A percentile compares a stretch with the other conserved stretches of the same genome.
These are phyloP conservation scores for Todiramphus chloris DNA, from an alignment of 2,113 vertebrate genomes.

Conservation along the genomic window DNA sequence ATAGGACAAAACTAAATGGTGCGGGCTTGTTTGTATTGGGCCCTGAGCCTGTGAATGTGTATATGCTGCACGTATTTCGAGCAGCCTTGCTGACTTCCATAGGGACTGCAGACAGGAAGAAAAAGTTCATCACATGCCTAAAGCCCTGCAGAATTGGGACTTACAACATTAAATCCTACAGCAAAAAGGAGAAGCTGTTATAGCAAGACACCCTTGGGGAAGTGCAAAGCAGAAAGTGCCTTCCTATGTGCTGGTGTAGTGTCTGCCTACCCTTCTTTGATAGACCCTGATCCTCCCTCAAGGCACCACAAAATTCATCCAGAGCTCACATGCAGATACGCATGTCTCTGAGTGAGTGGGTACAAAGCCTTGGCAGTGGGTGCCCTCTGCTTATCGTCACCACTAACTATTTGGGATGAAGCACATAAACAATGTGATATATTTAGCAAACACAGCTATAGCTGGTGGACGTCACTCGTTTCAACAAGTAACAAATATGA, in stretches of 20 bases:
- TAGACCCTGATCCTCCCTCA: neutral
- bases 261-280: neutral
- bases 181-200: neutral
- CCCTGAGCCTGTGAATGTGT: neutral
- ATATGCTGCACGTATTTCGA: rapidly evolving
- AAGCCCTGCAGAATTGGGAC: neutral
- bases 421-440: neutral
- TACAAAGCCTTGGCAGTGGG: neutral
- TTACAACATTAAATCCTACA: neutral
- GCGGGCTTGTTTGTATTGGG: neutral
- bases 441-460: neutral
- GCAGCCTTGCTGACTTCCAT: neutral
- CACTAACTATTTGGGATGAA: neutral
- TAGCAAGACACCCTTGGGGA: neutral
- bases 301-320: neutral
- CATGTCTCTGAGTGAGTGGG: neutral
- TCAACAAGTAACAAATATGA: neutral
- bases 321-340: neutral
- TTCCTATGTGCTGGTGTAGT: neutral
- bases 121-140: rapidly evolving
- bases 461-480: neutral
- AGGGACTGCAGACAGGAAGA: neutral
- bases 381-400: neutral
- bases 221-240: neutral
- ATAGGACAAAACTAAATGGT: neutral